These are phyloP conservation scores for Myanophis thanlyinensis DNA, from an alignment of 2,113 vertebrate species.

Conservation along the genomic window DNA sequence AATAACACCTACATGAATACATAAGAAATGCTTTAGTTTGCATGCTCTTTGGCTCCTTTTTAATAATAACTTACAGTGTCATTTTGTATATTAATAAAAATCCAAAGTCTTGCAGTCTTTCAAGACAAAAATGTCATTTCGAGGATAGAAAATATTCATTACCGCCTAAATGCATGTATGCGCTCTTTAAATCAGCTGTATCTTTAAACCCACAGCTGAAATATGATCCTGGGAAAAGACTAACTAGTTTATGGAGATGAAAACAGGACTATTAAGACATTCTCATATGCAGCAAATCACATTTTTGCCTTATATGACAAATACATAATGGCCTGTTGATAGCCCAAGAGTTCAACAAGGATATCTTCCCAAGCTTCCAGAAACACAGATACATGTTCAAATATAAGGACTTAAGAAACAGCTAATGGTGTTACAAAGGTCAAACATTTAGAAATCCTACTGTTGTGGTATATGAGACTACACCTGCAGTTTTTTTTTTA, in stretches of 20 bases:
- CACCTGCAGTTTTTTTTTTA: not conserved
- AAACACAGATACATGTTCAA: not conserved
- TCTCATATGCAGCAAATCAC: not conserved
- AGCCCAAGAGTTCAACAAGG: not conserved
- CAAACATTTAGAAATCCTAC: not conserved
- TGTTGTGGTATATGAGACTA: not conserved
- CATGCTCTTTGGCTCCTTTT: slow-evolving; percentile 4
- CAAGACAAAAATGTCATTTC: not conserved
- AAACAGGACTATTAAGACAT: not conserved
- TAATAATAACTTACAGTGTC: slow-evolving; percentile 1
- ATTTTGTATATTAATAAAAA: not conserved
- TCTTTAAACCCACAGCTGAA: not conserved
- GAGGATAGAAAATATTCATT: not conserved
- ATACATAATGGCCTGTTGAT: not conserved
- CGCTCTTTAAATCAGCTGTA: not conserved
- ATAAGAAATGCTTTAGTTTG: slow-evolving; percentile 23
- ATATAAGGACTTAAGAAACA: not conserved
- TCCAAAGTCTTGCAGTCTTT: not conserved
- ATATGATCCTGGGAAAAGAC: not conserved
- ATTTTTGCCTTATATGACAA: not conserved
- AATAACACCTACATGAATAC: slow-evolving; percentile 81
- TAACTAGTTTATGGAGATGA: not conserved
- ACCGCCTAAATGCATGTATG: not conserved
- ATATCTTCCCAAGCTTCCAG: not conserved
- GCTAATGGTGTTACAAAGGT: not conserved